Evolutionary conservation across 2,797 vertebrate species (phyloP), one percentile per base, ranked within the genome.

Genomic region (Epinephelus awoara): DNA sequence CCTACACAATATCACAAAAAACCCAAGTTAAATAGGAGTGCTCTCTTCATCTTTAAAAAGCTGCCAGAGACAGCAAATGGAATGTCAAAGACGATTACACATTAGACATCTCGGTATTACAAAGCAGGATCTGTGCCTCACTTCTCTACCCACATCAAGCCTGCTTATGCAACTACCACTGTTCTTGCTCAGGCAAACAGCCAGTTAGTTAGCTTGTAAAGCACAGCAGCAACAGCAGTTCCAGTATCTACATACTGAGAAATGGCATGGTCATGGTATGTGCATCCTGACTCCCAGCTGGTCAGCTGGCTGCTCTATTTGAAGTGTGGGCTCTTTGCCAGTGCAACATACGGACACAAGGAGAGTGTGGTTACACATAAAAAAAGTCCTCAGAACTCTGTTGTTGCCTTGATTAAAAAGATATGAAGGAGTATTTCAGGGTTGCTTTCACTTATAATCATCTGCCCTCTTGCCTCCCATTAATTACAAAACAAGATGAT

Each of bases 81-180:
- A 62, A 88, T 25, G 80, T 91, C 80, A 87, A 69, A 88, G 84
- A 80, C 2, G 29, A 89, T 91, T 90, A 87, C 70, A 78, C 75
- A 85, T 87, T 83, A 88, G 75, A 77, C 83, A 67, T 89, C 77
- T 85, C 55, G 7, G 66, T 57, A 59, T 69, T 75, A 82, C 75
- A 89, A 90, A 87, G 76, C 83, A 59, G 77, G 79, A 84, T 85
- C 79, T 81, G 75, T 69, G 80, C 90, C 88, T 85, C 82, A 75
- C 77, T 91, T 51, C 63, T 84, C 80, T 78, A 64, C 81, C 84
- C 89, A 87, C 89, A 80, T 83, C 84, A 67, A 74, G 65, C 54
- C 73, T 57, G 25, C 79, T 93, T 87, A 90, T 86, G 82, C 83
- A 89, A 90, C 89, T 21, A 10, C 73, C 69, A 57, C 79, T 81